Percentiles rank a stretch among this genome's conserved stretches.
These are phyloP conservation scores for Sebastes variabilis DNA, from an alignment of 2,797 vertebrate genomes.

Conservation along the genomic window DNA sequence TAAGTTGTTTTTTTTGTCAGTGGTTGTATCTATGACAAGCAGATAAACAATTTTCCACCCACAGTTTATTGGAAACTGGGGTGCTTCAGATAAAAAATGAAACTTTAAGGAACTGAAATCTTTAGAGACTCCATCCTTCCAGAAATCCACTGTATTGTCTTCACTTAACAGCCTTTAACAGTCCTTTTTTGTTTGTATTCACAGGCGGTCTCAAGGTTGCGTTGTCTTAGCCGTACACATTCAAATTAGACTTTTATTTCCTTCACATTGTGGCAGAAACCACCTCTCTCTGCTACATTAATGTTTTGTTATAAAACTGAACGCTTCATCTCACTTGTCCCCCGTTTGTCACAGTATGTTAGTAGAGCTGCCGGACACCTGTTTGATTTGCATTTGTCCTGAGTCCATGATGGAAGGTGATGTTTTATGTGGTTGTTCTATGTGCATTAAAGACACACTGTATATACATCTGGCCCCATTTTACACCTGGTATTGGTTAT, in stretches of 20 bases:
- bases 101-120: background rate
- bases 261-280: background rate
- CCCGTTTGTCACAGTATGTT: background rate
- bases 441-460: background rate
- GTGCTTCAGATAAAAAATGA: background rate
- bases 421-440: background rate
- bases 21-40: slow-evolving; percentile 13
- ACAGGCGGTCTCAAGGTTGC: background rate
- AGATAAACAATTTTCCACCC: slow-evolving; percentile 16
- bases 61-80: background rate
- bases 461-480: background rate
- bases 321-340: background rate
- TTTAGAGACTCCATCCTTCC: background rate
- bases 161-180: background rate
- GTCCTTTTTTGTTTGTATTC: background rate
- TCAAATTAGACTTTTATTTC: background rate
- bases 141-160: background rate
- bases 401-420: background rate
- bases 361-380: background rate
- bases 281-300: background rate
- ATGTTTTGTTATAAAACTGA: background rate
- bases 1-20: too few species aligned
- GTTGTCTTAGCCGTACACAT: background rate
- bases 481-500: background rate
- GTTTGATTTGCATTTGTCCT: slow-evolving; percentile 14